A percentile compares a stretch with the other conserved stretches of the same genome.
Evolutionary conservation across 2,888 invertebrate genomes (phyloP).

Genomic region (Allophyes oxyacanthae): DNA sequence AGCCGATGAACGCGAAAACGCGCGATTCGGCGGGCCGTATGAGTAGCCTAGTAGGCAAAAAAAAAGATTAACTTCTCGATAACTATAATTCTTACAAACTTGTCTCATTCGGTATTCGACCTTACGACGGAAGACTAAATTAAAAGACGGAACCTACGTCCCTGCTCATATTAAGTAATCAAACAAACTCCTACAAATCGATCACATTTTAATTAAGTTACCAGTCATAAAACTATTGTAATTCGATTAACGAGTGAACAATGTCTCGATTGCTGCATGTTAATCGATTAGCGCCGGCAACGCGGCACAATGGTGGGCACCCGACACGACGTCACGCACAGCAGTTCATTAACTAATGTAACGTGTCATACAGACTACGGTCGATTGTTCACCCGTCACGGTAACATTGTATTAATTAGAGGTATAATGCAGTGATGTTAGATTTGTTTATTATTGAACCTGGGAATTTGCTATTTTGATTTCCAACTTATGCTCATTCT

Average conservation of each 20-base stretch:
- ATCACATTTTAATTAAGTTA: conserved; percentile 43
- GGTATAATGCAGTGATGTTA: conserved; percentile 14
- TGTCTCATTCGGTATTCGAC: no score
- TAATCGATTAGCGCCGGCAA: conserved; percentile 44
- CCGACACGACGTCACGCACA: conserved; percentile 28
- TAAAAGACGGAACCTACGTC: no score
- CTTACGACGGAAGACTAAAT: no score
- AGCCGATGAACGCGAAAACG: no score
- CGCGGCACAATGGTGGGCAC: conserved; percentile 29
- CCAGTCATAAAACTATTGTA: conserved; percentile 41
- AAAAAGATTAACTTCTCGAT: no score
- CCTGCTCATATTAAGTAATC: background rate
- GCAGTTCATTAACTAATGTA: conserved; percentile 39
- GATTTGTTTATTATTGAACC: conserved; percentile 12
- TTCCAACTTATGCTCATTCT: no score
- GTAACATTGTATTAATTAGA: conserved; percentile 17
- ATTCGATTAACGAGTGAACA: conserved; percentile 48
- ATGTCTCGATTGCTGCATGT: conserved; percentile 44
- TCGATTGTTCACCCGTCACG: conserved; percentile 12
- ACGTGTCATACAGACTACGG: conserved; percentile 9
- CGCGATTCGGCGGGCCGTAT: no score
- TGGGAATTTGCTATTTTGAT: no score
- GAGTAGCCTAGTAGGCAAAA: no score
- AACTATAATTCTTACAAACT: no score
- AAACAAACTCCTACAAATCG: conserved; percentile 31